These are phyloP conservation scores for Typhlichthys subterraneus DNA, from an alignment of 2,797 vertebrate genomes.

Conservation along the genomic window DNA sequence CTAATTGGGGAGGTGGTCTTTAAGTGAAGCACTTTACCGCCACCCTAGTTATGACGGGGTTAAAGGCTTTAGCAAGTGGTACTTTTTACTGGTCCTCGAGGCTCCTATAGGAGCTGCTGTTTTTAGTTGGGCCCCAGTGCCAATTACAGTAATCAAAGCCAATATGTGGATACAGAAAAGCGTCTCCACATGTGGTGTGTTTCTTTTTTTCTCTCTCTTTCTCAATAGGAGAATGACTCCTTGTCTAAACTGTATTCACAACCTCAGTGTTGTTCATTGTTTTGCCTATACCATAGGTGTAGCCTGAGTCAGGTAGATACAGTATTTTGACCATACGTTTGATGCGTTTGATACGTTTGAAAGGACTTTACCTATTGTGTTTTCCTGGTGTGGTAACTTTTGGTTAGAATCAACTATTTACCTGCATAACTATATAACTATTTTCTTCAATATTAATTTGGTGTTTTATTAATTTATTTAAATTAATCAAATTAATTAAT, in stretches of 20 bases:
- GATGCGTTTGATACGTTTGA: too few species aligned
- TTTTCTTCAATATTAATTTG: too few species aligned
- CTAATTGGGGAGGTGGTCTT: slow-evolving; percentile 57
- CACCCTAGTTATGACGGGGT: slow-evolving; percentile 54
- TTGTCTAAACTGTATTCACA: slow-evolving; percentile 40
- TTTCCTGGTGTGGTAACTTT: too few species aligned
- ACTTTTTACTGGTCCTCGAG: slow-evolving; percentile 40
- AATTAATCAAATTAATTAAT: too few species aligned
- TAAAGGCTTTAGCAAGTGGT: slow-evolving; percentile 61
- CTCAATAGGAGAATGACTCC: slow-evolving; percentile 55
- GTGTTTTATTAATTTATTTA: too few species aligned
- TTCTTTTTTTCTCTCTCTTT: not conserved
- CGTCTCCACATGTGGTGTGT: slow-evolving; percentile 50
- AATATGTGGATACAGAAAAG: slow-evolving; percentile 35
- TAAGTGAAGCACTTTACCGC: slow-evolving; percentile 43
- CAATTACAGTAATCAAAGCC: slow-evolving; percentile 70
- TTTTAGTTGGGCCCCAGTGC: slow-evolving; percentile 57
- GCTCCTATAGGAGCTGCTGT: slow-evolving; percentile 25
- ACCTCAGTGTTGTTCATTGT: slow-evolving; percentile 11
- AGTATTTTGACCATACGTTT: not conserved
- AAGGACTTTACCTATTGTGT: too few species aligned
- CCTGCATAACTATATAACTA: too few species aligned
- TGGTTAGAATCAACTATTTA: too few species aligned
- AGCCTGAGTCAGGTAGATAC: slow-evolving; percentile 13
- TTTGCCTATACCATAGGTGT: slow-evolving; percentile 18